Conservation (phyloP, 2,888 invertebrate species). For the Napeogenes inachia region DNA sequence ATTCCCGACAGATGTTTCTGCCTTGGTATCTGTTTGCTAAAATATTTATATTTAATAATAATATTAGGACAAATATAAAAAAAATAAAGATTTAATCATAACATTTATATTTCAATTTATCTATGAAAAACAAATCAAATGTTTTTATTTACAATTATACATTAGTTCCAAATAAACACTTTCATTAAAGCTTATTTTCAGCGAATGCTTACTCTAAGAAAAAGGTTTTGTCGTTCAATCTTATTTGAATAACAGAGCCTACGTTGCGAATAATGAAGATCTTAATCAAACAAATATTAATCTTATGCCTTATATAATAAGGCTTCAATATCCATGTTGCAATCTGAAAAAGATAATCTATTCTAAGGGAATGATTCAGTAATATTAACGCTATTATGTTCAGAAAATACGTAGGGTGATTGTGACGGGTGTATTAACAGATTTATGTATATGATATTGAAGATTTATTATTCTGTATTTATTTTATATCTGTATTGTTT, state of each 20-base stretch:
- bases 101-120: no score
- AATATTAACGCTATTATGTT: slow-evolving; percentile 16
- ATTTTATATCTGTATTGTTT: no score
- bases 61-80: no score
- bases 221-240: slow-evolving; percentile 26
- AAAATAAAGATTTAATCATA: no score
- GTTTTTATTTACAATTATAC: no score
- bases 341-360: slow-evolving; percentile 17
- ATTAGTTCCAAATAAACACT: slow-evolving; percentile 20
- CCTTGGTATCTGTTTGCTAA: no score
- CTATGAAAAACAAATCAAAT: no score
- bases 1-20: no score
- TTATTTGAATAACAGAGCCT: slow-evolving; percentile 27
- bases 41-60: no score
- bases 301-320: slow-evolving; percentile 10
- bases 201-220: slow-evolving; percentile 14
- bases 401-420: background rate
- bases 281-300: background rate
- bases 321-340: slow-evolving; percentile 5
- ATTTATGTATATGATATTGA: no score
- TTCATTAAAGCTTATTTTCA: slow-evolving; percentile 25
- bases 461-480: no score
- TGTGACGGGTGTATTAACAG: no score
- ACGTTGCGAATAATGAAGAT: slow-evolving; percentile 17
- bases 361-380: slow-evolving; percentile 15